Evolutionary conservation across 2,797 vertebrate genomes (phyloP), one percentile per base, ranked within the genome.

Genomic region (Pelodytes ibericus): DNA sequence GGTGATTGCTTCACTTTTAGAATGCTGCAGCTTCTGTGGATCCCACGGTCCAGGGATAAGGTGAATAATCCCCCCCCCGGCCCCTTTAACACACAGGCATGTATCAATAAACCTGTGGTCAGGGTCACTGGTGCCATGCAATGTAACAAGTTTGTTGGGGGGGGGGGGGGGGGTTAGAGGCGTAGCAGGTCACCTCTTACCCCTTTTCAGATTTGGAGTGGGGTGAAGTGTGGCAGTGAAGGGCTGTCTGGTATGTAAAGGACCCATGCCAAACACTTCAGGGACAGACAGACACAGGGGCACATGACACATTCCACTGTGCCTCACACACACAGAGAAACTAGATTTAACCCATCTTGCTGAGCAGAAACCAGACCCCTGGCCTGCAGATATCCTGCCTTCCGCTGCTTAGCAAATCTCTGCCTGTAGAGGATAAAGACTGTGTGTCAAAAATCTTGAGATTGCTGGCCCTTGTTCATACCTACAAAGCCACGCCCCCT

Each of bases 211-310:
- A 31, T n/a, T 6, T 7, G 58, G 9, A 20, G 53, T 24, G 24
- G 26, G 71, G 22, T 39, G 39, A 49, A 61, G 59, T 72, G 41
- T n/a, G 47, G 11, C 7, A 22, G 18, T 64, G 47, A 36, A 72
- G 60, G 5, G 4, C 44, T 27, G 71, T 74, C 72, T 74, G 72
- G 72, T 65, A 74, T 74, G 72, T 27, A 2, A 16, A 74, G 60
- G 1, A 27, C 25, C 26, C 11, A 47, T 57, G 27, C 26, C 10
- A 39, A 4, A 13, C 16, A 20, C 68, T 70, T n/a, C 68, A 3
- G 69, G 33, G 31, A 16, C 56, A 65, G 47, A 73, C 49, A 53
- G 29, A 60, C 58, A 60, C 26, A 60, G 33, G 11, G 5, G 11
- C 33, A 36, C 33, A 16, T 44, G 41, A 16, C 41, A 44, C 41